Conservation (phyloP, 2,888 invertebrate genomes). For the Notocelia uddmanniana region DNA sequence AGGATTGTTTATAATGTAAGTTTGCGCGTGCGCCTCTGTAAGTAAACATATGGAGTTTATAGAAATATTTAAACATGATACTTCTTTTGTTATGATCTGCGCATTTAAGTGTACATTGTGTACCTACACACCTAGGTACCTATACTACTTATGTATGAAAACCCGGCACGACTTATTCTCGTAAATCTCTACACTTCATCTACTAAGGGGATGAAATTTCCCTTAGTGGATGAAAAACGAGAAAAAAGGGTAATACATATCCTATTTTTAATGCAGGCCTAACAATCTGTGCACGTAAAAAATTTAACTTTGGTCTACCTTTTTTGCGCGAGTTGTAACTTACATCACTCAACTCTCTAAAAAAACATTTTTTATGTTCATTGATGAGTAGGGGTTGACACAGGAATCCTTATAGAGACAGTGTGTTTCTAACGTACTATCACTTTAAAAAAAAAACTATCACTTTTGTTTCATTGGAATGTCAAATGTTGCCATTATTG, state of each 20-base stretch:
- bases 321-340: background rate
- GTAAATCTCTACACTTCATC: too few species aligned
- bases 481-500: constrained; percentile 18
- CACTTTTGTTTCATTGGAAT: background rate
- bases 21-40: constrained; percentile 51
- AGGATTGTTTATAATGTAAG: constrained; percentile 49
- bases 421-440: background rate
- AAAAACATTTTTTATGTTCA: background rate
- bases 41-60: constrained; percentile 59
- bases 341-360: too few species aligned
- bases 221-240: too few species aligned
- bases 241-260: background rate
- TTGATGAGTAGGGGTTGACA: background rate
- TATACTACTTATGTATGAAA: background rate
- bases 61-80: constrained; percentile 50
- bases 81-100: constrained; percentile 23
- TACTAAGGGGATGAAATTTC: too few species aligned
- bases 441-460: too few species aligned
- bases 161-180: too few species aligned
- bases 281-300: background rate
- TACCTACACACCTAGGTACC: too few species aligned
- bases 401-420: background rate
- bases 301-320: background rate
- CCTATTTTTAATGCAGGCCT: background rate
- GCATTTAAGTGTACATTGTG: background rate